A percentile compares a stretch with the other conserved stretches of the same genome.
Conservation (phyloP, 2,888 invertebrate genomes). For the Syrista parreyssii region DNA sequence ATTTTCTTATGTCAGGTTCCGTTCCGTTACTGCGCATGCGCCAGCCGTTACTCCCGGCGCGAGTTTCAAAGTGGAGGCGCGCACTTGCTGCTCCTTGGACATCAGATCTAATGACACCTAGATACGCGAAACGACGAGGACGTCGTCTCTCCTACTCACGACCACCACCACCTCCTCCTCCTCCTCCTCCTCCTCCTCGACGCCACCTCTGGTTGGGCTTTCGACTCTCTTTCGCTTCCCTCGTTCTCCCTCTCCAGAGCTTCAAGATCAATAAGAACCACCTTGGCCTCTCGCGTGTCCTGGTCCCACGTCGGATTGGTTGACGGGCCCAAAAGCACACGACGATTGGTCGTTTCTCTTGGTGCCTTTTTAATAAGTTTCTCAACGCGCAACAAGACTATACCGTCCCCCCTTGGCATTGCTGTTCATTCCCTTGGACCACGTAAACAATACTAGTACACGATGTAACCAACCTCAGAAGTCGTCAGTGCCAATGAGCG, state of each 20-base stretch:
- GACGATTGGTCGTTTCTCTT: constrained; percentile 1
- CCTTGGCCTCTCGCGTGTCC: constrained; percentile 31
- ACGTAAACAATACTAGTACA: neutral
- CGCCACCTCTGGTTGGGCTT: neutral
- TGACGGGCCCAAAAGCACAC: constrained; percentile 6
- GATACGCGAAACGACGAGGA: neutral
- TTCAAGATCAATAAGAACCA: constrained; percentile 47
- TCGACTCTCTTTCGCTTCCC: constrained; percentile 16
- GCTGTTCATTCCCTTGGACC: neutral
- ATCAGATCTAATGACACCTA: neutral
- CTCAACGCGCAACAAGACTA: neutral
- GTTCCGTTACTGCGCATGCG: neutral
- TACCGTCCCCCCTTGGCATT: neutral
- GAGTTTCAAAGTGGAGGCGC: neutral
- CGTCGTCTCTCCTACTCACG: neutral
- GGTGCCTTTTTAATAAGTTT: neutral
- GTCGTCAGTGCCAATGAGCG: neutral
- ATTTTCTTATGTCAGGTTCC: neutral
- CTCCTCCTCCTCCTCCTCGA: too few species aligned
- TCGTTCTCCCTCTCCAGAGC: constrained; percentile 13
- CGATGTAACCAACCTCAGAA: neutral
- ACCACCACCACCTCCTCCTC: neutral
- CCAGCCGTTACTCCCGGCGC: neutral
- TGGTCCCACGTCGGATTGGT: constrained; percentile 7
- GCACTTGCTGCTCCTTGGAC: neutral